Percentiles rank a stretch among this genome's conserved stretches.
Conservation (phyloP, 2,113 vertebrate species). For the Corvus cornix region DNA sequence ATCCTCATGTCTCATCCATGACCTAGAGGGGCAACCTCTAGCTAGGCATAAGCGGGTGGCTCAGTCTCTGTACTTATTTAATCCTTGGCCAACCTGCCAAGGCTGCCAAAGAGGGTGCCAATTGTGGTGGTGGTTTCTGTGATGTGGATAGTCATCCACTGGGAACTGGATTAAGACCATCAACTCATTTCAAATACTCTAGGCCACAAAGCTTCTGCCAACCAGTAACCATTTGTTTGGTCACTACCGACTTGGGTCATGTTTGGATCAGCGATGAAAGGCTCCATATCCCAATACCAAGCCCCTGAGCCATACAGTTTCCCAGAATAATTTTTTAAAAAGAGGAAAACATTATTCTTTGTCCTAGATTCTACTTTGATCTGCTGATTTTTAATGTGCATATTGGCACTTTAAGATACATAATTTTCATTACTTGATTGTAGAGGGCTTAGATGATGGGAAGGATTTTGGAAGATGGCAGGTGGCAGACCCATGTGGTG, state of each 20-base stretch:
- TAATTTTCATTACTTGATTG: background rate
- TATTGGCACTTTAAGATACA: background rate
- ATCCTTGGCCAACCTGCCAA: slow-evolving; percentile 58
- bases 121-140: slow-evolving; percentile 70
- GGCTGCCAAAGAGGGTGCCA: slow-evolving; percentile 61
- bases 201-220: slow-evolving; percentile 67
- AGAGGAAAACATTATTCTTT: slow-evolving; percentile 14
- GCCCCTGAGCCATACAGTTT: slow-evolving; percentile 37
- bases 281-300: slow-evolving; percentile 37
- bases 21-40: slow-evolving; percentile 62
- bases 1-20: slow-evolving; percentile 47
- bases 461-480: background rate
- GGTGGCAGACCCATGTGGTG: background rate
- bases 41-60: slow-evolving; percentile 44
- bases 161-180: slow-evolving; percentile 68
- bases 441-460: background rate
- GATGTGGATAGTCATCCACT: slow-evolving; percentile 66
- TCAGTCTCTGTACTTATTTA: slow-evolving; percentile 58
- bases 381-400: background rate
- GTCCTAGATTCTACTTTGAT: slow-evolving; percentile 20
- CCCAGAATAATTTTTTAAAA: slow-evolving; percentile 44
- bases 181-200: slow-evolving; percentile 59
- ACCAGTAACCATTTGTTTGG: slow-evolving; percentile 48
- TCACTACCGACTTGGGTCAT: slow-evolving; percentile 50
- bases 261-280: slow-evolving; percentile 65